Evolutionary conservation across 2,888 invertebrate genomes (phyloP).

Genomic region (Abrostola tripartita): DNA sequence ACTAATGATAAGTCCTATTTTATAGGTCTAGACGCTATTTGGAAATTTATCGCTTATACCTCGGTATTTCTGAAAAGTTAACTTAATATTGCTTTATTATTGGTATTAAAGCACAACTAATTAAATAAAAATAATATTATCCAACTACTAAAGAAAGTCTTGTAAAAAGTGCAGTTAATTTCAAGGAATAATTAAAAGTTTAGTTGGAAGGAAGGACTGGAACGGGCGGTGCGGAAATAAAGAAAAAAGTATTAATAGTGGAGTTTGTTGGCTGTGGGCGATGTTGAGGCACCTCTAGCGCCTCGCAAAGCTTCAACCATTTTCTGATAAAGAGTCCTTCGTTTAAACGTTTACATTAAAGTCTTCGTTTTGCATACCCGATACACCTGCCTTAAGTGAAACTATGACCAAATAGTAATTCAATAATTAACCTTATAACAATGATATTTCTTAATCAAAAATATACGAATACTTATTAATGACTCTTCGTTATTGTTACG

Average conservation of each 20-base stretch:
- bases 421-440: no score
- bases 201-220: slow-evolving; percentile 25
- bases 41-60: background rate
- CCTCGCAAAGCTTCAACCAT: slow-evolving; percentile 41
- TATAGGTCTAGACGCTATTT: slow-evolving; percentile 37
- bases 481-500: slow-evolving; percentile 10
- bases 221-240: slow-evolving; percentile 22
- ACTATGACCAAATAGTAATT: no score
- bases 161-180: slow-evolving; percentile 19
- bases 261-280: slow-evolving; percentile 39
- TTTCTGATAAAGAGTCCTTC: slow-evolving; percentile 57
- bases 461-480: slow-evolving; percentile 3
- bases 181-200: slow-evolving; percentile 43
- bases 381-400: slow-evolving; percentile 43
- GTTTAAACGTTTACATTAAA: slow-evolving; percentile 66
- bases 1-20: slow-evolving; percentile 24
- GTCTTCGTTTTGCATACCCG: slow-evolving; percentile 60
- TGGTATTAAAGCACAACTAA: background rate
- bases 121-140: background rate
- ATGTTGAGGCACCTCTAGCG: slow-evolving; percentile 18
- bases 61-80: no score
- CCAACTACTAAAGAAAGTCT: background rate
- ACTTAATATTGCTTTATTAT: background rate
- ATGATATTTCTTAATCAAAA: background rate
- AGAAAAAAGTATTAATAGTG: slow-evolving; percentile 31